Evolutionary conservation across 2,888 invertebrate species (phyloP).

Genomic region (Rugalucina vietnamica): DNA sequence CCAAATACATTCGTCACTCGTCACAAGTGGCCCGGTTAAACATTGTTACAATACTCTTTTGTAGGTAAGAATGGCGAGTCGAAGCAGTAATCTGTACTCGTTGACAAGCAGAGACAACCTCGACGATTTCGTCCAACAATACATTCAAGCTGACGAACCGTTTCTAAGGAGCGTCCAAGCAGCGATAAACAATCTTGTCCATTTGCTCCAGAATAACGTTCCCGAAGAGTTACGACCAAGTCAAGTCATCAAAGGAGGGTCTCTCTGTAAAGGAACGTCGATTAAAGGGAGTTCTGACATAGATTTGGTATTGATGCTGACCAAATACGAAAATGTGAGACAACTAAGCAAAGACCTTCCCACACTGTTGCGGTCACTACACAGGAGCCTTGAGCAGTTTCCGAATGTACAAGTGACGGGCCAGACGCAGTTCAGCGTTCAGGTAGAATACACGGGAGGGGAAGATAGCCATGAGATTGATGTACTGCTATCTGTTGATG

Average conservation of each 20-base stretch:
- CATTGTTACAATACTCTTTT: too few relatives aligned
- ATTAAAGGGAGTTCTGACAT: neutral
- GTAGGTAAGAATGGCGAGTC: neutral
- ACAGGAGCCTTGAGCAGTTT: neutral
- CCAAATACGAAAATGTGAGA: neutral
- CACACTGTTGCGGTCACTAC: neutral
- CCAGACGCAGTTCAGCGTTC: neutral
- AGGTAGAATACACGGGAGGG: neutral
- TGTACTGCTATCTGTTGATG: neutral
- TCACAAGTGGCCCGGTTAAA: too few relatives aligned
- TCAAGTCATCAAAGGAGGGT: neutral
- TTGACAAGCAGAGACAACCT: neutral
- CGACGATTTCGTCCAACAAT: neutral
- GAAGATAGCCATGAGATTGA: neutral
- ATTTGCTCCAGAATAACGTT: neutral
- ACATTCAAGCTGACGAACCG: neutral
- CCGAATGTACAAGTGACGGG: neutral
- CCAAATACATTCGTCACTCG: too few relatives aligned
- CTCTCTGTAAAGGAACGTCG: neutral
- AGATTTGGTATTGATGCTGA: neutral
- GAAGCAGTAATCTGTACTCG: neutral
- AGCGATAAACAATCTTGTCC: neutral
- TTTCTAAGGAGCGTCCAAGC: neutral
- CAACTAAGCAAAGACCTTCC: neutral
- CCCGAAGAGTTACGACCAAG: neutral